Evolutionary conservation across 2,888 invertebrate species (phyloP).

Genomic region (Thumatha senex): DNA sequence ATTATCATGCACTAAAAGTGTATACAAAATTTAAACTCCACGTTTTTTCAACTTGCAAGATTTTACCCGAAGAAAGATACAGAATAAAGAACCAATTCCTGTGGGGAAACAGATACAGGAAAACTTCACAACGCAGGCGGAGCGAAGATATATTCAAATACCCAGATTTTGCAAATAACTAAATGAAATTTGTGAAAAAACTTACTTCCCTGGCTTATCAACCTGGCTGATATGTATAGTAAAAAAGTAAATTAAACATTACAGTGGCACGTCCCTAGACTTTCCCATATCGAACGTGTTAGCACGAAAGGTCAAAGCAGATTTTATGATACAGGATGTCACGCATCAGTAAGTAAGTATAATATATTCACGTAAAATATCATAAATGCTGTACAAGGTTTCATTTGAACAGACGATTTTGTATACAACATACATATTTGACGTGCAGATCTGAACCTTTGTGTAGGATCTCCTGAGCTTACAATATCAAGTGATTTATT

Average conservation of each 20-base stretch:
- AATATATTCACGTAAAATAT: constrained; percentile 23
- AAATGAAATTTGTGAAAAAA: no score
- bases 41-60: no score
- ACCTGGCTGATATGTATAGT: constrained; percentile 24
- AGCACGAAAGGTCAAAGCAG: constrained; percentile 34
- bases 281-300: constrained; percentile 30
- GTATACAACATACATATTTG: not conserved
- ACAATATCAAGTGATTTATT: not conserved
- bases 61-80: no score
- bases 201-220: constrained; percentile 6
- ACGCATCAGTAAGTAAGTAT: constrained; percentile 29
- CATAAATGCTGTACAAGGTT: constrained; percentile 15
- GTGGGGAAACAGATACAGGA: no score
- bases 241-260: constrained; percentile 28
- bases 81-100: no score
- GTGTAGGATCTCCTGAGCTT: not conserved
- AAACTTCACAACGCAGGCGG: no score
- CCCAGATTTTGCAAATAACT: no score
- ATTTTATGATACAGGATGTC: constrained; percentile 35
- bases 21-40: no score
- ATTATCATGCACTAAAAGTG: no score
- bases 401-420: constrained; percentile 10
- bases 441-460: constrained; percentile 4
- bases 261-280: constrained; percentile 33
- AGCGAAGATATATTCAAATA: no score